Evolutionary conservation across 2,797 vertebrate species (phyloP).

Genomic region (Bradypodion pumilum): DNA sequence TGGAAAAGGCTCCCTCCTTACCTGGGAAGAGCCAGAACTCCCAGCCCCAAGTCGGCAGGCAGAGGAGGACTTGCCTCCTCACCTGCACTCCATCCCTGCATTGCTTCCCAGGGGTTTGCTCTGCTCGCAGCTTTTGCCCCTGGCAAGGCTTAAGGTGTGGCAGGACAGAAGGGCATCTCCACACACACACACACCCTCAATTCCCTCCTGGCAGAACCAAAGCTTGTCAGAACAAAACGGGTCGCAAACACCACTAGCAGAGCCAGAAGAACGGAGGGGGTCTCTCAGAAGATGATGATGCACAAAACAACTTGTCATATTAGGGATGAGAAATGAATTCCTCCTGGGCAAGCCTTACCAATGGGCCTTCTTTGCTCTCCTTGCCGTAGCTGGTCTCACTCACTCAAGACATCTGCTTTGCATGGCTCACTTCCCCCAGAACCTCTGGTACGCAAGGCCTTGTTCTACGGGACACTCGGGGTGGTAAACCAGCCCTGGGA

Average conservation of each 20-base stretch:
- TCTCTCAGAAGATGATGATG: background rate
- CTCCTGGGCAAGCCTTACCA: too few relatives aligned
- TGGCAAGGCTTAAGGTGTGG: background rate
- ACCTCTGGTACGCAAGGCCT: too few relatives aligned
- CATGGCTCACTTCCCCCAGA: background rate
- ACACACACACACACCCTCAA: too few relatives aligned
- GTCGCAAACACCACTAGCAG: background rate
- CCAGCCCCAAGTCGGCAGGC: too few relatives aligned
- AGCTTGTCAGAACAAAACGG: background rate
- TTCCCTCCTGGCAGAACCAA: background rate
- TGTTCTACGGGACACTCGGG: too few relatives aligned
- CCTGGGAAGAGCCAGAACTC: too few relatives aligned
- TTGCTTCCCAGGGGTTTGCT: too few relatives aligned
- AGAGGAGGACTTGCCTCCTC: too few relatives aligned
- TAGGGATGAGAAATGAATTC: background rate
- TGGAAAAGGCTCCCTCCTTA: rapidly evolving
- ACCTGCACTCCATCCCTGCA: too few relatives aligned
- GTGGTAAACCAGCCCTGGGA: too few relatives aligned
- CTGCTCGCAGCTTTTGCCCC: background rate
- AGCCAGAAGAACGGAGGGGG: background rate
- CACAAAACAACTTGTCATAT: background rate
- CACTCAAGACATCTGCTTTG: background rate
- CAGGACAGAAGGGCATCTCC: too few relatives aligned
- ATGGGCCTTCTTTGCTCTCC: too few relatives aligned
- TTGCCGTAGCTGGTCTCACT: background rate